Evolutionary conservation across 2,888 invertebrate species (phyloP), one percentile per base, ranked within the genome.

Genomic region (Pilophorus perplexus): DNA sequence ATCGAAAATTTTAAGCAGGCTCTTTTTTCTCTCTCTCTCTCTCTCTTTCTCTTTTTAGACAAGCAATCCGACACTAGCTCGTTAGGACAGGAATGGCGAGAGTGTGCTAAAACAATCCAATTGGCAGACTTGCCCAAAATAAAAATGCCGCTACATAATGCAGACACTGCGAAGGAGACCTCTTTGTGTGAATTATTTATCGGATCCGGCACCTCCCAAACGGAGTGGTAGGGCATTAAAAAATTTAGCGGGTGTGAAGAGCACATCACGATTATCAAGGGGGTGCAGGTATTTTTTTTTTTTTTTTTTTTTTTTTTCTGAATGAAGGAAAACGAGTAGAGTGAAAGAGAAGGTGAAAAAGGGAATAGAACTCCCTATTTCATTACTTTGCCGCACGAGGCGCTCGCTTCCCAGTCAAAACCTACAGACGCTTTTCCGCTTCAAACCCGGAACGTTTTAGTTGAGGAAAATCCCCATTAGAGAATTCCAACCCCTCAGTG

Each of bases 221-320:
- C 33, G 33, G 33, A 8, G 33, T 33, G 33, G 12, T 20, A 20
- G 22, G 37, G 38, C 37, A 38, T 55, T 55, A 55, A 38, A 52
- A 55, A 37, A 55, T 55, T 55, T 55, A 55, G 22, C 10, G 23
- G 38, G 55, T 38, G 55, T 38, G 16, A 55, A 55, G 38, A 12
- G 22, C 20, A 12, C 14, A 22, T 37, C 55, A 38, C 18, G 38
- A 23, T 20, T 37, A 38, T 55, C 38, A 20, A 38, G 55, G 22
- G 55, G 37, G 20, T 33, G 33, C 8, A n/a, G 38, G 38, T 38
- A 8, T 33, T 20, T 23, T 20, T 27, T 16, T 38, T 16, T n/a
- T n/a, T n/a, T n/a, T n/a, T n/a, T n/a, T n/a, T n/a, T n/a, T n/a
- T n/a, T n/a, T n/a, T n/a, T n/a, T n/a, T n/a, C n/a, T n/a, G n/a